Conservation (phyloP, 2,888 invertebrate genomes). For the Cybosia mesomella region DNA sequence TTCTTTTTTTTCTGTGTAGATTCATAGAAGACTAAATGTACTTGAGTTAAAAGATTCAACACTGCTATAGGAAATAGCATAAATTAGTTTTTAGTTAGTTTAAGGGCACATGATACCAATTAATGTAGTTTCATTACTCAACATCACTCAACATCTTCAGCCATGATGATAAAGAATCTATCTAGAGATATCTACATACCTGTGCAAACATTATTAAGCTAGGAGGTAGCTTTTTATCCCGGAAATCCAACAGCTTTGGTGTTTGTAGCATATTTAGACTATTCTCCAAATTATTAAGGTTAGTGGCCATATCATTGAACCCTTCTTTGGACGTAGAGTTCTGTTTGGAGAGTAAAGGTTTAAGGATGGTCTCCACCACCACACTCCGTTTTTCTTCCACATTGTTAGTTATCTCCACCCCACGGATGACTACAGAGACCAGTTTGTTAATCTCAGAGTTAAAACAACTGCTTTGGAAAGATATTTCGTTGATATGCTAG, state of each 20-base stretch:
- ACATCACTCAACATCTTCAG: neutral
- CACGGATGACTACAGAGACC: conserved; percentile 92
- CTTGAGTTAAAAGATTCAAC: too few species aligned
- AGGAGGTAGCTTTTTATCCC: conserved; percentile 92
- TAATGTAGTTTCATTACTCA: too few species aligned
- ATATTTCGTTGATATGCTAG: conserved; percentile 94
- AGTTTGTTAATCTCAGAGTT: conserved; percentile 96
- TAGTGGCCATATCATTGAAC: conserved; percentile 47
- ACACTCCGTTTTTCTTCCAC: conserved; percentile 83
- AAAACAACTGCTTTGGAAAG: conserved; percentile 94
- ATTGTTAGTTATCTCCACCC: conserved; percentile 93
- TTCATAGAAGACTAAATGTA: too few species aligned
- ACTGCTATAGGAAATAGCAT: too few species aligned
- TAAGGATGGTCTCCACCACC: conserved; percentile 81
- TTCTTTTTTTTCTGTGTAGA: too few species aligned
- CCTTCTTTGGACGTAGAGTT: conserved; percentile 66
- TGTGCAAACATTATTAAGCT: conserved; percentile 94
- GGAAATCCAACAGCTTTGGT: conserved; percentile 88
- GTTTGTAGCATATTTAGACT: conserved; percentile 56
- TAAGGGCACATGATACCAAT: too few species aligned
- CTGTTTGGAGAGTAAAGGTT: conserved; percentile 81
- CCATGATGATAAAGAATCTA: neutral
- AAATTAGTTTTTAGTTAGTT: too few species aligned
- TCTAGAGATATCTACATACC: conserved; percentile 76
- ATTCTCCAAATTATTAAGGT: conserved; percentile 51